Evolutionary conservation across 2,113 vertebrate species (phyloP), one percentile per base, ranked within the genome.

Genomic region (Podocnemis expansa): DNA sequence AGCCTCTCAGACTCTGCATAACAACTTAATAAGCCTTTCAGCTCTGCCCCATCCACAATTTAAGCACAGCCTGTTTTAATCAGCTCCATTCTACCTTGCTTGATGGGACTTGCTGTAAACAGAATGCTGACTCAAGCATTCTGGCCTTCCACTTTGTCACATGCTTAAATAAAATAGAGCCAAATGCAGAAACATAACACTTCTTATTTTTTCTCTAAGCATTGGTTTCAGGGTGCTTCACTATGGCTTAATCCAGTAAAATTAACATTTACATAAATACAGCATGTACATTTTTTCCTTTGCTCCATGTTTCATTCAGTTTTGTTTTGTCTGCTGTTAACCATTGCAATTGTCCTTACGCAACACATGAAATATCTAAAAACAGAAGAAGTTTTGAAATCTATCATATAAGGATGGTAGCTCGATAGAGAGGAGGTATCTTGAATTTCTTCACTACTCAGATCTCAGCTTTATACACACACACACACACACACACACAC

Each of bases 381-480:
- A 78, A 10, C 2, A 43, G 70, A 6, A 85, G 27, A 34, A 49
- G 22, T 58, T 85, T 91, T 70, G 22, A 49, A 52, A 89, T 41
- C n/a, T 63, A 52, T 82, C 54, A 27, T 88, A 56, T 27, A 38
- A 19, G 29, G 8, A 8, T 79, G 47, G 34, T 22, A 90, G 73
- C 34, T 4, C 0, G 55, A 76, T 19, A 12, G 29, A 6, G 22
- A 89, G 52, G 88, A 14, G 83, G 11, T 2, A 16, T 84, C 29
- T n/a, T 54, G 21, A 47, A 13, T 58, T 47, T 25, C 27, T 76
- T 56, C 13, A n/a, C 8, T 16, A 41, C 27, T 80, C 0, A 0
- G 16, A 1, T 0, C 10, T 63, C 8, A 5, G 2, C 5, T 43
- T 43, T 47, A 5, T 47, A 47, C 10, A 47, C 10, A 78, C 10